Evolutionary conservation across 1,140 invertebrate species (phyloP), one percentile per base, ranked within the genome.

Genomic region (Orius insidiosus): DNA sequence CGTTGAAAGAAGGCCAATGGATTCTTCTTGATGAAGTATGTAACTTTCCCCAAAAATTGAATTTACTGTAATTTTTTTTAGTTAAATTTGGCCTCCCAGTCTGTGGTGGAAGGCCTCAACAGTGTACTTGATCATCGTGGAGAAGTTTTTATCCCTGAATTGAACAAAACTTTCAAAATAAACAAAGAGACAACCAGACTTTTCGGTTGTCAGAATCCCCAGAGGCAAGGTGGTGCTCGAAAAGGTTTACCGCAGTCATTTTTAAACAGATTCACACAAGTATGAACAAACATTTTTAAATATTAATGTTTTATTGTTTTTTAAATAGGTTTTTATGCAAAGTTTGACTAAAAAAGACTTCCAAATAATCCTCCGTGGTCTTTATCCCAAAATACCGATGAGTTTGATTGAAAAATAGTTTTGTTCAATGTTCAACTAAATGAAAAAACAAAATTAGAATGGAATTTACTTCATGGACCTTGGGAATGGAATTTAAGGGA

Each of bases 401-500:
- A 47, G 74, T 50, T 58, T 81, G 7, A 60, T 92, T 9, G 51
- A 62, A 1, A 70, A 44, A 88, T 97, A 74, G 76, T 95, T 0
- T 56, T 67, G 24, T 94, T 96, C 55, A 94, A 89, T 55, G 67
- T 8, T 8, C 11, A 31, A 36, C 32, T 57, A 6, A 41, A 44
- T 15, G 15, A 18, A 33, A 36, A 45, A 65, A 65, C 63, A 63
- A 94, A 8, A 67, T 37, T 70, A 78, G 54, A 74, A 76, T 32
- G 60, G 71, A 19, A 57, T 61, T 18, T 90, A 80, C 72, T 85
- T 59, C 89, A 90, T 5, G 74, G 79, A 1, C 92, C 92, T 0
- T 98, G 87, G 80, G 95, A 98, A 62, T 89, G 96, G 63, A 99
- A 99, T 68, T 65, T 99, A 30, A 70, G 96, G 55, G 96, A 99